A percentile compares a stretch with the other conserved stretches of the same genome.
phyloP scores from a whole-genome alignment of 2,113 vertebrate genomes.

The Albula glossodonta region DNA sequence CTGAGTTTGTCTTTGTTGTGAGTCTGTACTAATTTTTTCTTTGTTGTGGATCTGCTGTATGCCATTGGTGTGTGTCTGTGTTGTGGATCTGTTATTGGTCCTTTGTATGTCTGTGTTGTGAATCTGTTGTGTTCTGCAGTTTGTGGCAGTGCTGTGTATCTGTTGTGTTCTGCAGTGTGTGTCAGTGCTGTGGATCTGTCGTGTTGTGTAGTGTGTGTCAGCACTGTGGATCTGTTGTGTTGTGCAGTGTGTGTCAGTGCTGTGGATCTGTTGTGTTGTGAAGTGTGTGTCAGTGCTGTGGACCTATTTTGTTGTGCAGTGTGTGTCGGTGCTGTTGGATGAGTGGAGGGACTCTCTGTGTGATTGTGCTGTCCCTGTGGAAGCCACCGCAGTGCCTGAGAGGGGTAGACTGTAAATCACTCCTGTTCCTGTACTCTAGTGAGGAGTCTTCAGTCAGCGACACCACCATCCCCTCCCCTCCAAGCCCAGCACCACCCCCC shows the following conservation, averaged over 20 bases:
- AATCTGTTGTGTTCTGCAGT: too few species aligned
- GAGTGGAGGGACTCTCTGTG: not conserved
- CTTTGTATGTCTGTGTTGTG: not conserved
- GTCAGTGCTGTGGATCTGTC: not conserved
- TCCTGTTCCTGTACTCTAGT: not conserved
- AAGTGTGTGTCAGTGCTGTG: too few species aligned
- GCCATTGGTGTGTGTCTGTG: not conserved
- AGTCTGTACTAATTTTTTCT: not conserved
- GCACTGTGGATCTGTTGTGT: not conserved
- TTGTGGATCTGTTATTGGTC: not conserved
- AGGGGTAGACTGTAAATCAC: constrained; percentile 40
- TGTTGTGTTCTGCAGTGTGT: not conserved
- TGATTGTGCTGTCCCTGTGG: constrained; percentile 24
- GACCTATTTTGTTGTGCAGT: not conserved
- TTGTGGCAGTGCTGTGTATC: not conserved
- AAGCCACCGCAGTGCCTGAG: constrained; percentile 31
- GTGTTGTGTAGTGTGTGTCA: not conserved
- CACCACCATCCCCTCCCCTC: not conserved
- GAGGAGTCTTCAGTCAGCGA: not conserved
- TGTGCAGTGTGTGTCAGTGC: not conserved
- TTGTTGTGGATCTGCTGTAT: not conserved
- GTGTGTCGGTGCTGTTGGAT: constrained; percentile 11
- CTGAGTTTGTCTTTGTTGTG: not conserved
- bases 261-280: not conserved
- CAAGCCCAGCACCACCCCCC: not conserved